Percentiles rank a stretch among this genome's conserved stretches.
Evolutionary conservation across 2,888 invertebrate species (phyloP).

Genomic region (Ephialtes manifestator): DNA sequence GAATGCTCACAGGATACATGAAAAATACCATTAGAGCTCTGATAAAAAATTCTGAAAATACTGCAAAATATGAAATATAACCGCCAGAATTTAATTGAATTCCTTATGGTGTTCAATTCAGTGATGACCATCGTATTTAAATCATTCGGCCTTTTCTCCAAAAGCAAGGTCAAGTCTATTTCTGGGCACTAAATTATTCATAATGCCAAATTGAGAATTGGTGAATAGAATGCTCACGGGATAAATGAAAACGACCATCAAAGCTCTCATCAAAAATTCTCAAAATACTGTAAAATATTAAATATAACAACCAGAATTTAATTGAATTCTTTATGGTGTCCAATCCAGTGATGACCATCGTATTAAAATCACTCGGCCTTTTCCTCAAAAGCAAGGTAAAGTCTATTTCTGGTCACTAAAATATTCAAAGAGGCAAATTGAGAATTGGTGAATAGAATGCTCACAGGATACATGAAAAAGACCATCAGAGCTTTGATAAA

Average conservation of each 20-base stretch:
- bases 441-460: constrained; percentile 17
- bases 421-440: constrained; percentile 13
- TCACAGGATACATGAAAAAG: too few relatives aligned
- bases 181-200: background rate
- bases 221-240: constrained; percentile 8
- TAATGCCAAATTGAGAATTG: constrained; percentile 9
- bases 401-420: background rate
- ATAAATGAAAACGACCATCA: background rate
- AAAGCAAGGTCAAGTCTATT: constrained; percentile 2
- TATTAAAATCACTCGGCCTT: background rate
- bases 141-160: background rate
- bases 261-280: constrained; percentile 15
- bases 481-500: too few relatives aligned
- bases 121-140: background rate
- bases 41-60: too few relatives aligned
- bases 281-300: constrained; percentile 30
- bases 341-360: background rate
- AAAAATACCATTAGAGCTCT: too few relatives aligned
- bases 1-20: too few relatives aligned
- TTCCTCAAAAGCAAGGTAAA: constrained; percentile 5
- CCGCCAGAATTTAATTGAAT: background rate
- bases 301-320: too few relatives aligned
- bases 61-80: background rate
- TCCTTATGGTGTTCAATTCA: background rate
- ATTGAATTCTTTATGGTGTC: too few relatives aligned